These are phyloP conservation scores for Chymomyza costata DNA, from an alignment of 1,140 invertebrate genomes.

Conservation along the genomic window DNA sequence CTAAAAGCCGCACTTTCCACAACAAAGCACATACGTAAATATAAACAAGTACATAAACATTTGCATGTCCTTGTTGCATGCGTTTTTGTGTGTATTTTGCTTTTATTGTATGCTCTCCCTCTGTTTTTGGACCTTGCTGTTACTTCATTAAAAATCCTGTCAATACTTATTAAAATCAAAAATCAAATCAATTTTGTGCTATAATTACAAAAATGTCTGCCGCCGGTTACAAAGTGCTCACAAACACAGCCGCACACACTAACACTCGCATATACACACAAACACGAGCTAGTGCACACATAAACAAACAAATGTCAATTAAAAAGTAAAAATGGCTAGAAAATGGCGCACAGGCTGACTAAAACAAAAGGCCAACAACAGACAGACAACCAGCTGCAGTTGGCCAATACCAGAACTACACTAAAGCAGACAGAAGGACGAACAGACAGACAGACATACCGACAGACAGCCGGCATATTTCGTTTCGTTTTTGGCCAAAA, in stretches of 20 bases:
- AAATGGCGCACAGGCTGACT: constrained; percentile 62
- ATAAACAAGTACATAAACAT: background rate
- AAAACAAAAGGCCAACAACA: constrained; percentile 50
- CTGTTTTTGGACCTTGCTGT: constrained; percentile 2
- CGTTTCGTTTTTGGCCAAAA: constrained; percentile 48
- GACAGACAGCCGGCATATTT: constrained; percentile 29
- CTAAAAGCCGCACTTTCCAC: no score
- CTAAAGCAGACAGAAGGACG: no score
- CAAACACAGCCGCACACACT: constrained; percentile 14
- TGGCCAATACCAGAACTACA: no score
- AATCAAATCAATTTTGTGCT: constrained; percentile 70
- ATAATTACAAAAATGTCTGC: constrained; percentile 71
- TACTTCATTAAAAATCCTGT: constrained; percentile 68
- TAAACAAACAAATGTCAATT: constrained; percentile 66
- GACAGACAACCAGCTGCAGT: background rate
- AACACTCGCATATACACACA: background rate
- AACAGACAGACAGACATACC: no score
- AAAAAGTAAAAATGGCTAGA: constrained; percentile 69
- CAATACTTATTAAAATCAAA: constrained; percentile 72
- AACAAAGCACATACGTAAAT: constrained; percentile 4
- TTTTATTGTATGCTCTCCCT: constrained; percentile 6
- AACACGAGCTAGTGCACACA: constrained; percentile 9
- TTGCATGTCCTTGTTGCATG: constrained; percentile 10
- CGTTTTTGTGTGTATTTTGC: constrained; percentile 5
- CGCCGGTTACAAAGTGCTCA: constrained; percentile 58